Evolutionary conservation across 2,888 invertebrate genomes (phyloP), one percentile per base, ranked within the genome.

Genomic region (Conops quadrifasciatus): DNA sequence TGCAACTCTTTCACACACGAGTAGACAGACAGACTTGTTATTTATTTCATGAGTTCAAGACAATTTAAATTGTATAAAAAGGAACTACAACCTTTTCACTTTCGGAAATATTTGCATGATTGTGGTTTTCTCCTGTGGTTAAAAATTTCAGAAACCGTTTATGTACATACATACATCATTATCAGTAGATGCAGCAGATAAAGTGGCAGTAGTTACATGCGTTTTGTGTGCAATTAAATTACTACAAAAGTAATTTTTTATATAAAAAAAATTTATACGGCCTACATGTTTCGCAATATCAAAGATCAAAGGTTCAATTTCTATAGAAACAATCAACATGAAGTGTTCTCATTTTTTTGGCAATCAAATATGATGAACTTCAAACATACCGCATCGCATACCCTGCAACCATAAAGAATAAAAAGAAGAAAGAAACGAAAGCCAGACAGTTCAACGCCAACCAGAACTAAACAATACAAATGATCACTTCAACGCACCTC

Each of bases 391-490:
- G 62, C 59, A 51, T 24, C 5, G 21, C 11, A 21, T 28, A 7
- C 15, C 26, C 19, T 19, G n/a, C 15, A 24, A 60, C 11, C 24
- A 49, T 16, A 49, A 56, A 59, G 28, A 59, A 24, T 30, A n/a
- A 13, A 49, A 15, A 16, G 30, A 62, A 51, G 36, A 36, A 36
- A 43, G 24, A 53, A 53, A 53, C 19, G 9, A 66, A 21, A 43
- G 70, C 69, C 62, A 71, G 68, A 74, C 69, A 70, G 67, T 71
- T 70, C 73, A 82, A 81, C 83, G 82, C 83, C 83, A 73, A 78
- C 73, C 84, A 82, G 80, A 79, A 80, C 83, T 84, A 84, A 84
- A 83, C 77, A 79, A 81, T 80, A 84, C 80, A 84, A 84, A 84
- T 84, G 85, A 81, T 77, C 66, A 24, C 21, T 21, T 36, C 36